Conservation (phyloP, 2,113 vertebrate genomes). For the Tragulus kanchil region DNA sequence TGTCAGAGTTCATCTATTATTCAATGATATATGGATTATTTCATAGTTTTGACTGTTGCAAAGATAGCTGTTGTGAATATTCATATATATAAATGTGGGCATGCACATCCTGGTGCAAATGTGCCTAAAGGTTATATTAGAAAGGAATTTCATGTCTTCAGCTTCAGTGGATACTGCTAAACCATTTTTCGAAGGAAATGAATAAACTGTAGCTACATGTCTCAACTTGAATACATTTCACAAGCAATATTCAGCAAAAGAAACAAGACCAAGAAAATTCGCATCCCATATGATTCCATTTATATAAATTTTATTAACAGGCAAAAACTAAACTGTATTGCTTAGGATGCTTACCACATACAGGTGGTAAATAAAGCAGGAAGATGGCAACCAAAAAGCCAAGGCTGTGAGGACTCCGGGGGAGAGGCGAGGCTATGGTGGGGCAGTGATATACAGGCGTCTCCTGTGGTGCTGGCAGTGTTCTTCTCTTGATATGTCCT, state of each 20-base stretch:
- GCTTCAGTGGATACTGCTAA: neutral
- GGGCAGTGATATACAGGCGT: neutral
- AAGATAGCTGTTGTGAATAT: neutral
- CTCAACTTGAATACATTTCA: conserved; percentile 32
- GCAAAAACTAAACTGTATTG: conserved; percentile 1
- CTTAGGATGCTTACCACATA: neutral
- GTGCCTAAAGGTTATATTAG: neutral
- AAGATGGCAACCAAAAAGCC: neutral
- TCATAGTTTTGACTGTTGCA: neutral
- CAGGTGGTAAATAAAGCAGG: neutral
- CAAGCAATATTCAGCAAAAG: conserved; percentile 2
- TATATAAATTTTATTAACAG: neutral
- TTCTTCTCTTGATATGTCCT: neutral
- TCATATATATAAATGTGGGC: neutral
- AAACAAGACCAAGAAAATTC: neutral
- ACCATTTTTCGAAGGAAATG: neutral
- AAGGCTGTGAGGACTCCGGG: neutral
- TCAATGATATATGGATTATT: conserved; percentile 7
- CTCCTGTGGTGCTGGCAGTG: neutral
- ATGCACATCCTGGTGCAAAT: neutral
- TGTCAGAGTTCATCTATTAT: neutral
- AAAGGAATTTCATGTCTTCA: conserved; percentile 1
- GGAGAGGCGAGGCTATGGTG: neutral
- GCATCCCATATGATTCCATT: neutral
- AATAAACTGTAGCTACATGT: neutral